phyloP scores from a whole-genome alignment of 2,888 invertebrate genomes.

The Drosophila infuscata region DNA sequence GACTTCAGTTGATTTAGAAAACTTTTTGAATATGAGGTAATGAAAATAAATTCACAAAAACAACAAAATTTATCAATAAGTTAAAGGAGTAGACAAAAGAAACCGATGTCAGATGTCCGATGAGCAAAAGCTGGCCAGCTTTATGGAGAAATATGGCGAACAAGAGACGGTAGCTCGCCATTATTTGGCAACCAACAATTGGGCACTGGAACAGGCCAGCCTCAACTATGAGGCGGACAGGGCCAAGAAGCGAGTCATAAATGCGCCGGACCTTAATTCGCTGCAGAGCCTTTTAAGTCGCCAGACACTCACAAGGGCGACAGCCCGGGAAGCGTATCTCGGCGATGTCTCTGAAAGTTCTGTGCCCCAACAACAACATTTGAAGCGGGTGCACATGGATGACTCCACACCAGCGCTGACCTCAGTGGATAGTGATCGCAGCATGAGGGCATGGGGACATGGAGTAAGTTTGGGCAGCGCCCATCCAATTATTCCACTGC shows the following conservation, averaged over 20 bases:
- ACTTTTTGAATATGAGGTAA: constrained; percentile 33
- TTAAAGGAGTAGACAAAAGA: constrained; percentile 17
- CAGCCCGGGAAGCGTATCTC: constrained; percentile 18
- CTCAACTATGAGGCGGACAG: constrained; percentile 52
- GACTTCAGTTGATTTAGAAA: constrained; percentile 15
- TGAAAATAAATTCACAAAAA: constrained; percentile 6
- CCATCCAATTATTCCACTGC: constrained; percentile 63
- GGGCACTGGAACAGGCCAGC: constrained; percentile 61
- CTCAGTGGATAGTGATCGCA: constrained; percentile 61
- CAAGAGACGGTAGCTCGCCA: constrained; percentile 52
- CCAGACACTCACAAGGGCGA: neutral
- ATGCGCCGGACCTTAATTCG: constrained; percentile 18
- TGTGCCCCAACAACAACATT: constrained; percentile 1
- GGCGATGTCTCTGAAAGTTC: constrained; percentile 42
- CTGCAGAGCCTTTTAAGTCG: constrained; percentile 33
- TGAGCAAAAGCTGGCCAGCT: constrained; percentile 66
- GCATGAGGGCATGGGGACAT: constrained; percentile 63
- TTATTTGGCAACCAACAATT: constrained; percentile 55
- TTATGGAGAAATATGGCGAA: constrained; percentile 64
- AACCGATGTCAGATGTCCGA: constrained; percentile 62
- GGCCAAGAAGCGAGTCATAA: constrained; percentile 8
- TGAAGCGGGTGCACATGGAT: constrained; percentile 45
- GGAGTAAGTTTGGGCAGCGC: constrained; percentile 65
- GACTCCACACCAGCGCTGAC: constrained; percentile 69
- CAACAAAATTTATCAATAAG: constrained; percentile 27